Percentiles rank a stretch among this genome's conserved stretches.
These are phyloP conservation scores for Diorhabda elongata DNA, from an alignment of 1,140 invertebrate genomes.

Conservation along the genomic window DNA sequence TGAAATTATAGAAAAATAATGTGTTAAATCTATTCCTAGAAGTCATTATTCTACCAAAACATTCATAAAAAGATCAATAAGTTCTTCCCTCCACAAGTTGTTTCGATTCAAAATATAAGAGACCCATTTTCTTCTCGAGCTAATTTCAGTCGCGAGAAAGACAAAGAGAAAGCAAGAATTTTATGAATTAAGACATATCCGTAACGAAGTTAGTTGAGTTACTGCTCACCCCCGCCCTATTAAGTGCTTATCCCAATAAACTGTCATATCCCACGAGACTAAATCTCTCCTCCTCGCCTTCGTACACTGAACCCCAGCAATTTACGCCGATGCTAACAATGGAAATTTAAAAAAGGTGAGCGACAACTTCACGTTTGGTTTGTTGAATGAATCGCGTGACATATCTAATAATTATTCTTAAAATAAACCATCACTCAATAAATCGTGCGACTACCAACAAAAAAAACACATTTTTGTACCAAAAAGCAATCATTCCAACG, in stretches of 20 bases:
- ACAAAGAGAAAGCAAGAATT: slow-evolving; percentile 39
- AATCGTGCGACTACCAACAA: too few species aligned
- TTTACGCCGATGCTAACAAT: slow-evolving; percentile 37
- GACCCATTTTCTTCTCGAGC: slow-evolving; percentile 32
- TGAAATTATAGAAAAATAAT: too few species aligned
- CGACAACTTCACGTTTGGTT: slow-evolving; percentile 30
- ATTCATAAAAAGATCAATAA: too few species aligned
- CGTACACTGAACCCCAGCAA: slow-evolving; percentile 34
- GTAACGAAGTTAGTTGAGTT: slow-evolving; percentile 38
- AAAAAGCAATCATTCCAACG: too few species aligned
- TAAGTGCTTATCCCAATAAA: slow-evolving; percentile 45
- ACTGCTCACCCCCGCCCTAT: slow-evolving; percentile 33
- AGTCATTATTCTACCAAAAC: too few species aligned
- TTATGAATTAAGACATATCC: slow-evolving; percentile 42
- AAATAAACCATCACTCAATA: too few species aligned
- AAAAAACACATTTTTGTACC: too few species aligned
- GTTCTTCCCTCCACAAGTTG: slow-evolving; percentile 1
- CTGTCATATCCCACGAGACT: slow-evolving; percentile 39
- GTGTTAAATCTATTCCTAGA: too few species aligned
- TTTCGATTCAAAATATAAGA: slow-evolving; percentile 21
- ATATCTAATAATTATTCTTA: too few species aligned
- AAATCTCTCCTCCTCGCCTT: slow-evolving; percentile 31
- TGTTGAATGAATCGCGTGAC: neutral
- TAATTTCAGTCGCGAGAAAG: slow-evolving; percentile 32
- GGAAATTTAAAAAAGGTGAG: slow-evolving; percentile 39